Conservation (phyloP, 64 coral and sea anemone genomes). For the Platygyra sinensis region DNA sequence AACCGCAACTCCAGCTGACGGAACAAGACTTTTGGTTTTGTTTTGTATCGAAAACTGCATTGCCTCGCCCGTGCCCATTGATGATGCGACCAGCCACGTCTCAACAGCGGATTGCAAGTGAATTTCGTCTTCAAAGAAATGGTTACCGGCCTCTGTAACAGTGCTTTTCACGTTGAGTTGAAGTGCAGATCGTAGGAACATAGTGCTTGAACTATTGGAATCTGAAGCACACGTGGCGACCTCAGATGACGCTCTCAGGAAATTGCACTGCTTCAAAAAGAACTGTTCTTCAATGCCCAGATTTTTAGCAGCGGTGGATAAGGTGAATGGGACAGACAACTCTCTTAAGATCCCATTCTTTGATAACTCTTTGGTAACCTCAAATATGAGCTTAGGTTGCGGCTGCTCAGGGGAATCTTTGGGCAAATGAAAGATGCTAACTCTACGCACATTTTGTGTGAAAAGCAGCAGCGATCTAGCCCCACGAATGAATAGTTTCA, state of each 20-base stretch:
- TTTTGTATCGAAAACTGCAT: too few relatives aligned
- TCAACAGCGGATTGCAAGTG: too few relatives aligned
- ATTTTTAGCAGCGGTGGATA: neutral
- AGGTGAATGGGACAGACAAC: neutral
- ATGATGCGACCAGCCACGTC: too few relatives aligned
- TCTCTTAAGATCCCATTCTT: neutral
- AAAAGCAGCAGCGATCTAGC: conserved; percentile 76
- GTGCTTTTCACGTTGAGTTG: neutral
- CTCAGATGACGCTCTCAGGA: conserved; percentile 7
- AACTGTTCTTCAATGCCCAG: neutral
- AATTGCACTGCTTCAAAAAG: conserved; percentile 16
- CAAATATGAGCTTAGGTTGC: conserved; percentile 27
- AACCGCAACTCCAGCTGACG: too few relatives aligned
- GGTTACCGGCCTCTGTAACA: neutral
- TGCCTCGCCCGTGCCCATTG: too few relatives aligned
- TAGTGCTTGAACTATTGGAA: too few relatives aligned
- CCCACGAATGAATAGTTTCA: conserved; percentile 60
- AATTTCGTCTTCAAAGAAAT: conserved; percentile 1
- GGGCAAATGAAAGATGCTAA: conserved; percentile 65
- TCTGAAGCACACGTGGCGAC: neutral
- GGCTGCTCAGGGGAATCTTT: conserved; percentile 21
- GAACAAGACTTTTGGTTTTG: too few relatives aligned
- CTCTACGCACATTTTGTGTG: conserved; percentile 75
- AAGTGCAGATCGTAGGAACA: neutral
- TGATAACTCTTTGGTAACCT: neutral